Conservation (phyloP, 2,113 vertebrate species). For the Stomatorhinus ivindoensis region DNA sequence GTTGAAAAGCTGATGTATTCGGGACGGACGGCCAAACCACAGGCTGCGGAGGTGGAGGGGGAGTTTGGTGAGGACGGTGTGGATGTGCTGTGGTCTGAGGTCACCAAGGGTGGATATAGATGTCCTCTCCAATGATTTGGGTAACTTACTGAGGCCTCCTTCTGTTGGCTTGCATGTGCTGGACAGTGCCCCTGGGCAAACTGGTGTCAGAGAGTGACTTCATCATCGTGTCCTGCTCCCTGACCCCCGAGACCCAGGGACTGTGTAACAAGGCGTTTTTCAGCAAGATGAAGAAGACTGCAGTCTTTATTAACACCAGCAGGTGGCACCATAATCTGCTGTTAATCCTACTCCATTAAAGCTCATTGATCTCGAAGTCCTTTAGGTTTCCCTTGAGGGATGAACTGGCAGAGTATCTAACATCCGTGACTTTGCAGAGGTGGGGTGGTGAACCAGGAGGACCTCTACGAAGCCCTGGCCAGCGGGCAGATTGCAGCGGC, state of each 20-base stretch:
- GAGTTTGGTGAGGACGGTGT: constrained; percentile 60
- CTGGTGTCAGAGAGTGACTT: constrained; percentile 49
- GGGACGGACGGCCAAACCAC: constrained; percentile 53
- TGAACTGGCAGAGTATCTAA: background rate
- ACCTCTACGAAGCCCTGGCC: constrained; percentile 54
- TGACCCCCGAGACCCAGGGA: constrained; percentile 50
- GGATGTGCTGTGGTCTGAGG: background rate
- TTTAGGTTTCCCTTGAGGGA: background rate
- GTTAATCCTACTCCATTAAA: background rate
- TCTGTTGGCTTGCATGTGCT: background rate
- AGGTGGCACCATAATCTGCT: constrained; percentile 33
- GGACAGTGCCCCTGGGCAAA: constrained; percentile 52
- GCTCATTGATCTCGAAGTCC: background rate
- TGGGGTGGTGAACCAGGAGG: constrained; percentile 58
- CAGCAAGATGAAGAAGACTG: constrained; percentile 54
- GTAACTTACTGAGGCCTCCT: background rate
- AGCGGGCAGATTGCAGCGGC: constrained; percentile 54
- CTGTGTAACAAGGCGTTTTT: constrained; percentile 52
- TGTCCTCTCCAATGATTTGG: background rate
- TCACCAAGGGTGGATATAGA: background rate
- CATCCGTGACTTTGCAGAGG: constrained; percentile 39
- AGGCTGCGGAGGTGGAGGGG: constrained; percentile 57
- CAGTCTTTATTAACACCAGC: constrained; percentile 51
- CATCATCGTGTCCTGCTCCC: constrained; percentile 43
- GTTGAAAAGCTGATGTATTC: constrained; percentile 65